Percentiles rank a stretch among this genome's conserved stretches.
These are phyloP conservation scores for Ethmia dodecea DNA, from an alignment of 2,888 invertebrate genomes.

Conservation along the genomic window DNA sequence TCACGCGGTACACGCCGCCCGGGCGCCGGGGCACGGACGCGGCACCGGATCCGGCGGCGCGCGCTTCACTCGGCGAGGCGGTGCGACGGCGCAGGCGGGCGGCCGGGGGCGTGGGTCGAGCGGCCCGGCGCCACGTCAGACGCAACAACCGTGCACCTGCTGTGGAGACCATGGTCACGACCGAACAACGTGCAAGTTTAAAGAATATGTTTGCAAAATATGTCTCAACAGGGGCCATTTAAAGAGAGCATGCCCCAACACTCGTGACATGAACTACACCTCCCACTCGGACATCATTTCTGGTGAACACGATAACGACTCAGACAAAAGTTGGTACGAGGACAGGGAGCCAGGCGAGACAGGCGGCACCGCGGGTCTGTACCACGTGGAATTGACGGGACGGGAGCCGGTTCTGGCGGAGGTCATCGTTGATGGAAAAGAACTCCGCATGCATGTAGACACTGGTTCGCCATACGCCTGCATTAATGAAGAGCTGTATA, in stretches of 20 bases:
- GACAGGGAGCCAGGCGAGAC: too few relatives aligned
- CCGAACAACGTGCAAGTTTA: slow-evolving; percentile 3
- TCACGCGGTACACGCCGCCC: neutral
- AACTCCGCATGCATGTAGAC: slow-evolving; percentile 5
- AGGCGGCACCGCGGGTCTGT: slow-evolving; percentile 1
- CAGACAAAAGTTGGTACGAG: too few relatives aligned
- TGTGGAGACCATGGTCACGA: slow-evolving; percentile 1
- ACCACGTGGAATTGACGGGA: slow-evolving; percentile 1
- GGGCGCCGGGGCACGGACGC: too few relatives aligned
- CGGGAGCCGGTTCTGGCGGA: slow-evolving; percentile 5
- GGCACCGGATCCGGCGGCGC: too few relatives aligned
- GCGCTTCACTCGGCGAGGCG: neutral
- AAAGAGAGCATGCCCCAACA: slow-evolving; percentile 1
- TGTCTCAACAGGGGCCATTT: slow-evolving; percentile 5
- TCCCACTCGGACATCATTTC: too few relatives aligned
- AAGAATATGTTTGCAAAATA: slow-evolving; percentile 4
- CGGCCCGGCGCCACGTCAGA: too few relatives aligned
- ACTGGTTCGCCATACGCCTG: slow-evolving; percentile 6
- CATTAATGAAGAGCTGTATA: slow-evolving; percentile 1
- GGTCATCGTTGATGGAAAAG: slow-evolving; percentile 3
- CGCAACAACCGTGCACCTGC: neutral
- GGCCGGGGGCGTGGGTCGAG: neutral
- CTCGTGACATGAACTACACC: too few relatives aligned
- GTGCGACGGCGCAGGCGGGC: neutral
- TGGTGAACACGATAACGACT: too few relatives aligned